phyloP scores from a whole-genome alignment of 2,888 invertebrate genomes.

The Synergus gifuensis region DNA sequence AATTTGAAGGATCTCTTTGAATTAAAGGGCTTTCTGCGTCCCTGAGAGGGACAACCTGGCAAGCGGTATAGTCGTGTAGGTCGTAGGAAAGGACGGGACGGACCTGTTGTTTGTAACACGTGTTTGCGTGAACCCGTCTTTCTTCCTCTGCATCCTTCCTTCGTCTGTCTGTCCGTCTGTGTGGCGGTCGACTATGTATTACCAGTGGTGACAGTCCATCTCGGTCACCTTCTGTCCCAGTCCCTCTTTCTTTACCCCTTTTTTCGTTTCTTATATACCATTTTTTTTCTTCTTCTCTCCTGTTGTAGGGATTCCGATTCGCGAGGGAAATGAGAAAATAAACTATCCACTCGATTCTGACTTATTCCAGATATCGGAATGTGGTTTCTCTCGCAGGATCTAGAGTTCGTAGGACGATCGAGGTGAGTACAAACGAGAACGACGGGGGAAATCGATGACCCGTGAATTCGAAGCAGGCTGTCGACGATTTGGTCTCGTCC shows the following conservation, averaged over 20 bases:
- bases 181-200: slow-evolving; percentile 74
- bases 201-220: slow-evolving; percentile 75
- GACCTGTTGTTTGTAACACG: slow-evolving; percentile 75
- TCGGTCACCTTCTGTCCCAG: slow-evolving; percentile 60
- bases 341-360: slow-evolving; percentile 66
- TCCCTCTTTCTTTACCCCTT: slow-evolving; percentile 48
- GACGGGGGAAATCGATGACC: slow-evolving; percentile 49
- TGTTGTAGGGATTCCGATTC: slow-evolving; percentile 51
- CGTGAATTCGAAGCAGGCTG: slow-evolving; percentile 48
- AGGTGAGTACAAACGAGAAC: slow-evolving; percentile 43
- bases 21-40: slow-evolving; percentile 32
- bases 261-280: slow-evolving; percentile 1
- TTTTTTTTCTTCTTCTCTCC: slow-evolving; percentile 53
- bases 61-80: slow-evolving; percentile 26
- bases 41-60: slow-evolving; percentile 37
- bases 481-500: slow-evolving; percentile 42
- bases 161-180: slow-evolving; percentile 52
- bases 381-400: slow-evolving; percentile 50
- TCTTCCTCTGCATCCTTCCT: slow-evolving; percentile 40
- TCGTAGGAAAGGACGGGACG: slow-evolving; percentile 54
- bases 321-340: slow-evolving; percentile 73
- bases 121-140: slow-evolving; percentile 74
- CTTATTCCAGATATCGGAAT: slow-evolving; percentile 73
- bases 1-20: neutral
- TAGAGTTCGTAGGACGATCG: slow-evolving; percentile 50